Percentiles rank a stretch among this genome's conserved stretches.
Conservation (phyloP, 2,888 invertebrate genomes). For the Melieria omissa region DNA sequence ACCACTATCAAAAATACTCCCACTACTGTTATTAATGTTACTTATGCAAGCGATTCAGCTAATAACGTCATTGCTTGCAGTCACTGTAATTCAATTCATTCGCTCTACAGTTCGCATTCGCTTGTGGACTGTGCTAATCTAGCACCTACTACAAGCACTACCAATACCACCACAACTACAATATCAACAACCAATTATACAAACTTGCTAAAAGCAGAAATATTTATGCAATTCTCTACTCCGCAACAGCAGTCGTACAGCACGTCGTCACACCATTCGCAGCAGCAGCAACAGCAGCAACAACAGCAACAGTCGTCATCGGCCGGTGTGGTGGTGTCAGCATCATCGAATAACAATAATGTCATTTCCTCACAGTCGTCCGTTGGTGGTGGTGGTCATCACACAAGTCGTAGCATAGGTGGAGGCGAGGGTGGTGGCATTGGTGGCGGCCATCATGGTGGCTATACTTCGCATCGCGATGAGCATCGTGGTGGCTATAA, state of each 20-base stretch:
- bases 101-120: no score
- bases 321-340: constrained; percentile 31
- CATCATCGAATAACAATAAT: constrained; percentile 47
- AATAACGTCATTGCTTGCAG: constrained; percentile 35
- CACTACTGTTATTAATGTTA: constrained; percentile 40
- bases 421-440: constrained; percentile 42
- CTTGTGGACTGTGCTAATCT: no score
- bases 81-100: not conserved
- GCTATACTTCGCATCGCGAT: constrained; percentile 55
- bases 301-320: constrained; percentile 31
- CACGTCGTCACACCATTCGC: constrained; percentile 48
- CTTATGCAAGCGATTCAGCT: constrained; percentile 30
- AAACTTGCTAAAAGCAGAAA: constrained; percentile 47
- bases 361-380: constrained; percentile 46
- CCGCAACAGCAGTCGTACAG: constrained; percentile 54
- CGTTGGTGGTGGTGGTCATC: constrained; percentile 48
- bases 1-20: constrained; percentile 33
- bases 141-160: constrained; percentile 31
- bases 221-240: constrained; percentile 50
- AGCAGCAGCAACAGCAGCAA: constrained; percentile 50
- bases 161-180: constrained; percentile 40
- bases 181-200: constrained; percentile 43
- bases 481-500: constrained; percentile 61
- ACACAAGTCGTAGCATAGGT: constrained; percentile 46
- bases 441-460: constrained; percentile 42